Percentiles rank a stretch among this genome's conserved stretches.
Evolutionary conservation across 2,113 vertebrate genomes (phyloP).

Genomic region (Podilymbus podiceps): DNA sequence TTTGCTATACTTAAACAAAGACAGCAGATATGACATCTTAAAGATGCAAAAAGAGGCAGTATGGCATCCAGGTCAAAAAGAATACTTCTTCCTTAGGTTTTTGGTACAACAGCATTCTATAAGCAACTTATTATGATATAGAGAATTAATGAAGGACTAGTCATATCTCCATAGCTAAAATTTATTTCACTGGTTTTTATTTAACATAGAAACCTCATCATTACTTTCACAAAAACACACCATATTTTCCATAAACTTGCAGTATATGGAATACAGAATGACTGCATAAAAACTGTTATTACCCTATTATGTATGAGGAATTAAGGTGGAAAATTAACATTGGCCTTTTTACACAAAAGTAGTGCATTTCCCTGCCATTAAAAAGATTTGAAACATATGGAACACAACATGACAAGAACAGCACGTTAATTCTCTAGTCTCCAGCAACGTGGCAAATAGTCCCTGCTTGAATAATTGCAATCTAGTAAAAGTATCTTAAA

Average conservation of each 20-base stretch:
- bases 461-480: constrained; percentile 6
- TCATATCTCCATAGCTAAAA: neutral
- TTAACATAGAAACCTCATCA: neutral
- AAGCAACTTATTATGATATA: neutral
- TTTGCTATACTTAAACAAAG: neutral
- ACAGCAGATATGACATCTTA: neutral
- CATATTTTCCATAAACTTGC: neutral
- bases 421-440: neutral
- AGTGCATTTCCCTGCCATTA: neutral
- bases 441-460: neutral
- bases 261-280: neutral
- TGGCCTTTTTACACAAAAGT: neutral
- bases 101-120: neutral
- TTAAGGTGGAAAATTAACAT: neutral
- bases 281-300: neutral
- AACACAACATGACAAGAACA: neutral
- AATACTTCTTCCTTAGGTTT: neutral
- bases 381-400: neutral
- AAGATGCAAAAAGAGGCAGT: neutral
- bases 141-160: neutral
- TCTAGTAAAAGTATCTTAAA: neutral
- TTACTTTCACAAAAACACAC: neutral
- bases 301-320: neutral
- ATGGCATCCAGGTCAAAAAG: neutral
- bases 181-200: neutral